phyloP scores from a whole-genome alignment of 64 coral and sea anemone genomes.

The Actinia equina region DNA sequence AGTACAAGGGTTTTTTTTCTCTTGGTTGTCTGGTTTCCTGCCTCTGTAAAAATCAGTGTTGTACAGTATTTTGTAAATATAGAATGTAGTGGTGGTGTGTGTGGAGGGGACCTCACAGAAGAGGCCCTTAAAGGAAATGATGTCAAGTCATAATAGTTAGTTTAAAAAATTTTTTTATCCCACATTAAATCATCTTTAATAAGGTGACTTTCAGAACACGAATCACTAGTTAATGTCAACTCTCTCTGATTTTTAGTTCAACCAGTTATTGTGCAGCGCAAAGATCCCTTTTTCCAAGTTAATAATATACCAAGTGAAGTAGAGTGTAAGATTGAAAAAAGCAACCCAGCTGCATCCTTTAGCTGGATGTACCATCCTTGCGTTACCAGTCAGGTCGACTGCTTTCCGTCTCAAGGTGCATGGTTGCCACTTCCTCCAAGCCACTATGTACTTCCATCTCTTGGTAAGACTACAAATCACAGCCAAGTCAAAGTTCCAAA shows the following conservation, averaged over 20 bases:
- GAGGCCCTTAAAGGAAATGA: too few relatives aligned
- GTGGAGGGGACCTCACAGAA: too few relatives aligned
- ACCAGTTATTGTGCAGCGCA: neutral
- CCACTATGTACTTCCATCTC: neutral
- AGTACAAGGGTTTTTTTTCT: too few relatives aligned
- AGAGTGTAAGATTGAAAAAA: neutral
- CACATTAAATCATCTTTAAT: too few relatives aligned
- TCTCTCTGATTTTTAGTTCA: neutral
- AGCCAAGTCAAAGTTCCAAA: constrained; percentile 25
- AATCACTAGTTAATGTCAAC: too few relatives aligned
- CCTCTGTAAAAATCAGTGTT: too few relatives aligned
- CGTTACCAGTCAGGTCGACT: neutral
- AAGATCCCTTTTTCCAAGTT: constrained; percentile 1
- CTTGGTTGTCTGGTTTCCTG: too few relatives aligned
- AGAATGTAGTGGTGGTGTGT: too few relatives aligned
- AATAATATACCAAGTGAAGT: neutral
- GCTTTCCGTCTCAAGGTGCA: neutral
- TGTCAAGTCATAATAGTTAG: too few relatives aligned
- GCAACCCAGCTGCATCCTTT: constrained; percentile 27
- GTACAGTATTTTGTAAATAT: too few relatives aligned
- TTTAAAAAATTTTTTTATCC: too few relatives aligned
- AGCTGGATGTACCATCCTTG: constrained; percentile 8
- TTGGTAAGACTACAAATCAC: neutral
- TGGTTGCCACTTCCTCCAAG: neutral
- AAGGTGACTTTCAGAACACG: too few relatives aligned